Evolutionary conservation across 2,797 vertebrate genomes (phyloP).

Genomic region (Microtus californicus): DNA sequence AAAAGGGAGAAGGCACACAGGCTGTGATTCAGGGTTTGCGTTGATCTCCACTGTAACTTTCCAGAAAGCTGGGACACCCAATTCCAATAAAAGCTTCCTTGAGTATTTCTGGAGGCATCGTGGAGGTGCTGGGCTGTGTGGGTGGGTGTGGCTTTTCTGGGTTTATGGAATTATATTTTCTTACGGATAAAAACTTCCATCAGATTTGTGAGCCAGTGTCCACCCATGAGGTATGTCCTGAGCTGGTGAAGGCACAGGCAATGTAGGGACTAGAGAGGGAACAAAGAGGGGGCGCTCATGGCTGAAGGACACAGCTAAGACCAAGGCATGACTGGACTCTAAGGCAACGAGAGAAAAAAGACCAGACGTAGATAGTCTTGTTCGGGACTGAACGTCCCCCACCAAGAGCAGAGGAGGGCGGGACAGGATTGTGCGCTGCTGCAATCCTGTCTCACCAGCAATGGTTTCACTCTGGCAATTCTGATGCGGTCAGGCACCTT

Average conservation of each 20-base stretch:
- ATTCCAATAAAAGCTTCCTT: slow-evolving; percentile 69
- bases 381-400: neutral
- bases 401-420: neutral
- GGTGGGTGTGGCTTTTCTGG: slow-evolving; percentile 61
- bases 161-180: slow-evolving; percentile 56
- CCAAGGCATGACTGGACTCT: neutral
- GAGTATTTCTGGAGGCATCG: slow-evolving; percentile 70
- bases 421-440: neutral
- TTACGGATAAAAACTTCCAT: slow-evolving; percentile 47
- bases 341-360: neutral
- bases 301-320: neutral
- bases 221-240: neutral
- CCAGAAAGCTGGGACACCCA: slow-evolving; percentile 72
- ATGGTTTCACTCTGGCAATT: neutral
- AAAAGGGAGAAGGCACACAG: neutral
- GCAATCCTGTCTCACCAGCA: neutral
- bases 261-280: neutral
- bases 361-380: neutral
- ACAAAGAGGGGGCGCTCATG: neutral
- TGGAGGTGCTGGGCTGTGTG: slow-evolving; percentile 61
- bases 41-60: slow-evolving; percentile 78
- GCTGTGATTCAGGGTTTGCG: slow-evolving; percentile 62
- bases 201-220: slow-evolving; percentile 35
- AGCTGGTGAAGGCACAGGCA: neutral
- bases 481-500: neutral